Percentiles rank a stretch among this genome's conserved stretches.
phyloP scores from a whole-genome alignment of 2,888 invertebrate genomes.

The Rhaphigaster nebulosa region DNA sequence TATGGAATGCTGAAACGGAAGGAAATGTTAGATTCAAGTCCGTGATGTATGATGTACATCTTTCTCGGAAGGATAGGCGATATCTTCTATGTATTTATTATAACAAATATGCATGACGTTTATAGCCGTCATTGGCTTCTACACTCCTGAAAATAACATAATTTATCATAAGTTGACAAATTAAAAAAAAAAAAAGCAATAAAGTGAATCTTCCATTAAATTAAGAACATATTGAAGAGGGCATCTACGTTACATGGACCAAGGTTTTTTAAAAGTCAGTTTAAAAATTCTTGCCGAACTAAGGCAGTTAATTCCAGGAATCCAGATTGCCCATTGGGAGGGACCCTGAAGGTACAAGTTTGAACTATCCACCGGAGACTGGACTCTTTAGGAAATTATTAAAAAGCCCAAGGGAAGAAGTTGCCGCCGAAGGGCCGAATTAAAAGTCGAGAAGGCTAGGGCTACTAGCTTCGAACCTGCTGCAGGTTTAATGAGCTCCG shows the following conservation, averaged over 20 bases:
- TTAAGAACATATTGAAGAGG: not conserved
- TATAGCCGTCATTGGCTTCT: too few species aligned
- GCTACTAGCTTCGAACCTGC: not conserved
- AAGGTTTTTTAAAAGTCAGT: not conserved
- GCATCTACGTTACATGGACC: not conserved
- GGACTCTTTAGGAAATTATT: constrained; percentile 21
- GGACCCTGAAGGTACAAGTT: not conserved
- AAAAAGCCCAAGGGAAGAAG: not conserved
- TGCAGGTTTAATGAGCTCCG: not conserved
- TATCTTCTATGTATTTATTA: too few species aligned
- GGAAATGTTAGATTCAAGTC: too few species aligned
- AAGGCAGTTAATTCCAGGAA: not conserved
- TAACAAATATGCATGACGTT: too few species aligned
- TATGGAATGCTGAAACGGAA: too few species aligned
- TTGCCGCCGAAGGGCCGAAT: constrained; percentile 17
- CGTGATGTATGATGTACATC: too few species aligned
- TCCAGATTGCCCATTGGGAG: not conserved
- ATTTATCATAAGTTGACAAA: too few species aligned
- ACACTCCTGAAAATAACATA: too few species aligned
- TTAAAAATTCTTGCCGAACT: not conserved
- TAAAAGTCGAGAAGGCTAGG: not conserved
- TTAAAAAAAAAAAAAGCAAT: not conserved
- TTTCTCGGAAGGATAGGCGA: too few species aligned
- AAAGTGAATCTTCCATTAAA: not conserved
- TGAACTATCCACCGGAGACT: constrained; percentile 11